Conservation (phyloP, 2,113 vertebrate genomes). For the Grus americana region DNA sequence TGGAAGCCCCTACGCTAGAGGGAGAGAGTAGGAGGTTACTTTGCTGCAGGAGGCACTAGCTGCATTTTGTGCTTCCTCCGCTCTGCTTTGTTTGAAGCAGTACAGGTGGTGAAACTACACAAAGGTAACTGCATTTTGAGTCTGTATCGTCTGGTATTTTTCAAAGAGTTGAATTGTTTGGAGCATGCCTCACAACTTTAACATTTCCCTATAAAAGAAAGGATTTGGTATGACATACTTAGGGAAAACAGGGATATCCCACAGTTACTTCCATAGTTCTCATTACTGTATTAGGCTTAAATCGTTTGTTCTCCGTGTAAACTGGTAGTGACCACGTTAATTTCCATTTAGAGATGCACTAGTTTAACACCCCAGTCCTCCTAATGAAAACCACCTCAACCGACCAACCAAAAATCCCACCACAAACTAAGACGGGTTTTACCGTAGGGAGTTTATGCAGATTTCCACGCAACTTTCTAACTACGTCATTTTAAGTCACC, state of each 20-base stretch:
- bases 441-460: not conserved
- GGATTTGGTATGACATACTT: not conserved
- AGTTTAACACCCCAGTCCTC: not conserved
- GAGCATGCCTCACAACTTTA: not conserved
- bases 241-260: not conserved
- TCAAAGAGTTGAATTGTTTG: not conserved
- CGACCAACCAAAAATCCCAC: not conserved
- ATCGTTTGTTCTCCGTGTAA: not conserved
- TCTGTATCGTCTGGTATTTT: not conserved
- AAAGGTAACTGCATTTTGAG: not conserved
- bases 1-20: not conserved
- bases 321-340: fast-evolving
- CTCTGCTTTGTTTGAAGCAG: not conserved
- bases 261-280: not conserved
- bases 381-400: not conserved
- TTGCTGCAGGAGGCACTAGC: too few species aligned
- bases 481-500: not conserved
- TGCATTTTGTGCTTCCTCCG: not conserved
- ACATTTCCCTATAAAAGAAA: not conserved
- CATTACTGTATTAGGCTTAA: not conserved
- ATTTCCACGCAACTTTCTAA: not conserved
- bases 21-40: too few species aligned
- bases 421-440: not conserved
- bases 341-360: not conserved
- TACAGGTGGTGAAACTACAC: not conserved